phyloP scores from a whole-genome alignment of 2,113 vertebrate species.

The Elaphurus davidianus region DNA sequence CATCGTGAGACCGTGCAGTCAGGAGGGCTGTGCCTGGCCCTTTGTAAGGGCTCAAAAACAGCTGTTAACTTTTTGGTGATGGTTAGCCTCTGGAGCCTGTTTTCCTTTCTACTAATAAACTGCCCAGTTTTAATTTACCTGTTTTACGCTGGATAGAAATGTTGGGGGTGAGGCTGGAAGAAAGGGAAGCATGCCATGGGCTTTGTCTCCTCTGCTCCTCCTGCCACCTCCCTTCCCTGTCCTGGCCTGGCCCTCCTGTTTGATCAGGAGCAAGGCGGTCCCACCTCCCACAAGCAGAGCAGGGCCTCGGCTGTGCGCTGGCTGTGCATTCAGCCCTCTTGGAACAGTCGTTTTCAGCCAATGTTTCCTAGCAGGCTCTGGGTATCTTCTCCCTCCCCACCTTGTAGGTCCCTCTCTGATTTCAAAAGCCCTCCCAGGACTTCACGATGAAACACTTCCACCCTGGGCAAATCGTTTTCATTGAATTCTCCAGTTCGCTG shows the following conservation, averaged over 20 bases:
- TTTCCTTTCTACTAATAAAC: not conserved
- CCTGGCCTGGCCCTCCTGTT: not conserved
- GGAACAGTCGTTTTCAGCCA: not conserved
- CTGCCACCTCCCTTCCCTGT: not conserved
- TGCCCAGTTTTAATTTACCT: not conserved
- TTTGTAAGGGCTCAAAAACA: not conserved
- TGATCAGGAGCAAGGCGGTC: too few species aligned
- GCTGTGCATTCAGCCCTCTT: rapidly evolving
- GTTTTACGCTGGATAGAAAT: not conserved
- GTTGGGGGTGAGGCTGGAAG: not conserved
- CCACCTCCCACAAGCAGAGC: not conserved
- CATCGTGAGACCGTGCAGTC: not conserved
- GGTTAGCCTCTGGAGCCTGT: not conserved
- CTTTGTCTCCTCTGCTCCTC: not conserved
- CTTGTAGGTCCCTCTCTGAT: not conserved
- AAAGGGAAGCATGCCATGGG: not conserved
- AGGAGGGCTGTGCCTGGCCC: not conserved
- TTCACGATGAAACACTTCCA: conserved; percentile 7
- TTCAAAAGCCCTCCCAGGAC: conserved; percentile 11
- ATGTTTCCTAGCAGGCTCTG: not conserved
- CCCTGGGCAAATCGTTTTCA: not conserved
- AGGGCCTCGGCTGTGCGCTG: not conserved
- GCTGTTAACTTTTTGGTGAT: not conserved
- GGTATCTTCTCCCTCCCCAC: not conserved
- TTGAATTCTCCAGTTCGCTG: not conserved